phyloP scores from a whole-genome alignment of 2,113 vertebrate species.

The Callipepla squamata region DNA sequence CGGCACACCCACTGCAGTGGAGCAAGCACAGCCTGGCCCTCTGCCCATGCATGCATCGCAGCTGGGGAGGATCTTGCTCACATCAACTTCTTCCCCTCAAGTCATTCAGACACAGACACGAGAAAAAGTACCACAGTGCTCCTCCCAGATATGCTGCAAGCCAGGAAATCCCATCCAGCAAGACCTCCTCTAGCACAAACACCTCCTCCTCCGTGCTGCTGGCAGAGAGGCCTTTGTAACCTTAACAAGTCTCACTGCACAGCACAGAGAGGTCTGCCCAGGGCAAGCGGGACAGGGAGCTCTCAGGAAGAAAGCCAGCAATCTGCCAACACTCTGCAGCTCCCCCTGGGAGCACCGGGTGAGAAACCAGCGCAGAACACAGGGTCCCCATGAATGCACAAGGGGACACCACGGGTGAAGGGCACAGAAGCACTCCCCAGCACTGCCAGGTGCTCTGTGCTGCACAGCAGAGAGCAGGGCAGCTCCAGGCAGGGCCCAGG shows the following conservation, averaged over 20 bases:
- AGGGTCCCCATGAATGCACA: accelerated
- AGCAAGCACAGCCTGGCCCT: neutral
- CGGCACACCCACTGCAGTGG: neutral
- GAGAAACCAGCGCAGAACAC: neutral
- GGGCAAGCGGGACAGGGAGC: neutral
- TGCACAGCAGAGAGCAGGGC: neutral
- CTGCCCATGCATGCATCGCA: neutral
- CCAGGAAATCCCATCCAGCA: slow-evolving; percentile 20
- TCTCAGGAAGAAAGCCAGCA: neutral
- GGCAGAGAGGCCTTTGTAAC: neutral
- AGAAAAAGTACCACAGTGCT: neutral
- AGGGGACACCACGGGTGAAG: neutral
- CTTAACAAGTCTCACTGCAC: neutral
- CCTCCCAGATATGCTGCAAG: slow-evolving; percentile 5
- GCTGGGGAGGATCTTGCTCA: neutral
- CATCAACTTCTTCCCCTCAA: neutral
- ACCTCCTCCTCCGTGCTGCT: neutral
- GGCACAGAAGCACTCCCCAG: neutral
- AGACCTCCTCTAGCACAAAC: neutral
- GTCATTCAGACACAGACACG: slow-evolving; percentile 46
- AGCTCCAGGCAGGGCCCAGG: neutral
- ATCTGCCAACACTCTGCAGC: neutral
- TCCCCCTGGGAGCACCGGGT: neutral
- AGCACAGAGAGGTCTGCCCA: neutral
- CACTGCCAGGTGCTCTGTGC: too few species aligned